Base-by-base conservation (phyloP, 2,113 vertebrate species). In the Prunella fulvescens region DNA sequence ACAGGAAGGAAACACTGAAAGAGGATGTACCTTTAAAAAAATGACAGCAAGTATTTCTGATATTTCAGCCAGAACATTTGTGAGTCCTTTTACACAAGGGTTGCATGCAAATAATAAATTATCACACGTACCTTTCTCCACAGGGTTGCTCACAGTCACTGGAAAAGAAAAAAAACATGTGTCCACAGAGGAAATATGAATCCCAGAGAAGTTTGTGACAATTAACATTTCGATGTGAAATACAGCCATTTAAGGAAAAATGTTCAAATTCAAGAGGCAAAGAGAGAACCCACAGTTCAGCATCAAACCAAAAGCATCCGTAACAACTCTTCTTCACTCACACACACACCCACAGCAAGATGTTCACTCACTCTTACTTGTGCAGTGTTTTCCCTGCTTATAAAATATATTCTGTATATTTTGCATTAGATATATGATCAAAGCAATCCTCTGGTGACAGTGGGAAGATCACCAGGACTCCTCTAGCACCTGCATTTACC, bases 81-180 rank as follows among this genome's bases (percentile, higher is more conserved):
- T 17, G 40, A 77, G n/a, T 33, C 19, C 44, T 81, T 70, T 50
- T 9, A n/a, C 47, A 24, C 9, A 9, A 45, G 42, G 42, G 11
- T 9, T 8, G 25, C 71, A 42, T 2, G 16, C 45, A 93, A 94
- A 48, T 4, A 54, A 67, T 39, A 89, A 93, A 91, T 2, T 50
- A n/a, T 91, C 9, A 29, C 15, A 91, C 98, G 60, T 97, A 99
- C 99, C 99, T 98, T 99, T 99, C 97, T 99, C 99, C 81, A 98
- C 81, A 42, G 98, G 93, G 94, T 99, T 99, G 89, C 94, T 98
- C 92, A 99, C 88, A 45, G 99, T 99, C 92, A 99, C 99, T 99
- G 98, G 81, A 90, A 96, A 97, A 88, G 64, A 64, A 88, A 65
- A 62, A 26, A 71, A 47, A 44, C 16, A 90, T 0, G 8, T 65